Base-by-base conservation (phyloP, 2,888 invertebrate species). In the Hypsopygia costalis region DNA sequence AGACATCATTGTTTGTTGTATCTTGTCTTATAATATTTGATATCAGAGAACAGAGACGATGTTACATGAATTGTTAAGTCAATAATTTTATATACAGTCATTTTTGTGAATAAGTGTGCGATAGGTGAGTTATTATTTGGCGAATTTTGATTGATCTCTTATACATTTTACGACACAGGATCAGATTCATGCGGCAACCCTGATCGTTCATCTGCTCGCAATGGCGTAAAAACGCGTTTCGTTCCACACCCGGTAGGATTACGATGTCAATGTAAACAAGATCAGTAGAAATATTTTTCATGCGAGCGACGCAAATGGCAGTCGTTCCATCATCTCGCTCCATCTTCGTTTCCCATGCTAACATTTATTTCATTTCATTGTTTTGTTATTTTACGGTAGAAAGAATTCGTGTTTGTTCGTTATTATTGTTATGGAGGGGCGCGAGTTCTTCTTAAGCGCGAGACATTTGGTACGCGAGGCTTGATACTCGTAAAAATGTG, bases 221-320 rank as follows among this genome's bases (percentile, higher is more conserved):
- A 62, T 55, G 57, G 66, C 69, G 67, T 69, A 70, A 76, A 77
- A 77, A 69, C 62, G 62, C 46, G 44, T 39, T 54, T 53, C 50
- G 29, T 57, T 55, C 52, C 51, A 51, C 49, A 46, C 59, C 12
- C 11, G 32, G 21, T 21, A 21, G 69, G 78, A 81, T 81, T 76
- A 81, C 67, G 61, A 63, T 72, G 70, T 79, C 80, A 74, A 78
- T 79, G 77, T 81, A 81, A 80, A 79, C 78, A 80, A 77, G 73
- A 78, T 77, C 75, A 73, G 69, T 67, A 51, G 64, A 73, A 73
- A 78, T 79, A 78, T 81, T 76, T 79, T 76, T 77, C 75, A 70
- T 69, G 66, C 64, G 69, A 71, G 68, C 61, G 58, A 64, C 68
- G 64, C 61, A 73, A 80, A 80, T 74, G 75, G 71, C 62, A 72